Percentiles rank a stretch among this genome's conserved stretches.
phyloP scores from a whole-genome alignment of 1,140 invertebrate genomes.

The Drosophila burlai region DNA sequence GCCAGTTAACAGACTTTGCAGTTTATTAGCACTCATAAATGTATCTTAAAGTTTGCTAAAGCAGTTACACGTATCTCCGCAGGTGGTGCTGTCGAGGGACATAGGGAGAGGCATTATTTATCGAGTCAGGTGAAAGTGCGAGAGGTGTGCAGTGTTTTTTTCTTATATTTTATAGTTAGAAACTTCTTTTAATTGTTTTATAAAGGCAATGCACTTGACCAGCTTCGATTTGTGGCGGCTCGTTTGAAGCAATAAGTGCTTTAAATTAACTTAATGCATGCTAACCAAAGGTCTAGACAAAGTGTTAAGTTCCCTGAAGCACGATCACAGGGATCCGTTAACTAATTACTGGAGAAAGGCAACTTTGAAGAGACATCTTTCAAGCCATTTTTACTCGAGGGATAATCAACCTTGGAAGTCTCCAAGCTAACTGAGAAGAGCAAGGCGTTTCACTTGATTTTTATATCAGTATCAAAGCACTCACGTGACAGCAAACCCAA shows the following conservation, averaged over 20 bases:
- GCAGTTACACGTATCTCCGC: background rate
- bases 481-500: slow-evolving; percentile 26
- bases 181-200: background rate
- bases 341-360: background rate
- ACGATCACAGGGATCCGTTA: slow-evolving; percentile 8
- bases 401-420: background rate
- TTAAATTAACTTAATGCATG: slow-evolving; percentile 13
- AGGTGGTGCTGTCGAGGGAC: slow-evolving; percentile 9
- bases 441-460: slow-evolving; percentile 10
- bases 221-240: slow-evolving; percentile 6
- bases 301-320: slow-evolving; percentile 17
- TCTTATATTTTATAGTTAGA: background rate
- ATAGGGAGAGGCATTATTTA: slow-evolving; percentile 2
- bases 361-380: background rate
- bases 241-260: slow-evolving; percentile 5
- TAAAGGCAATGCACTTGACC: slow-evolving; percentile 4
- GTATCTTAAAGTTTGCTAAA: slow-evolving; percentile 54
- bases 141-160: background rate
- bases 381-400: background rate
- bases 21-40: slow-evolving; percentile 61
- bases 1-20: slow-evolving; percentile 25
- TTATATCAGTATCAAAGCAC: slow-evolving; percentile 6
- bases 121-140: slow-evolving; percentile 42
- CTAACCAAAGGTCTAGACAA: slow-evolving; percentile 60
- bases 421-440: background rate